A percentile compares a stretch with the other conserved stretches of the same genome.
phyloP scores from a whole-genome alignment of 2,797 vertebrate species.

The Halcyon chelicuti region DNA sequence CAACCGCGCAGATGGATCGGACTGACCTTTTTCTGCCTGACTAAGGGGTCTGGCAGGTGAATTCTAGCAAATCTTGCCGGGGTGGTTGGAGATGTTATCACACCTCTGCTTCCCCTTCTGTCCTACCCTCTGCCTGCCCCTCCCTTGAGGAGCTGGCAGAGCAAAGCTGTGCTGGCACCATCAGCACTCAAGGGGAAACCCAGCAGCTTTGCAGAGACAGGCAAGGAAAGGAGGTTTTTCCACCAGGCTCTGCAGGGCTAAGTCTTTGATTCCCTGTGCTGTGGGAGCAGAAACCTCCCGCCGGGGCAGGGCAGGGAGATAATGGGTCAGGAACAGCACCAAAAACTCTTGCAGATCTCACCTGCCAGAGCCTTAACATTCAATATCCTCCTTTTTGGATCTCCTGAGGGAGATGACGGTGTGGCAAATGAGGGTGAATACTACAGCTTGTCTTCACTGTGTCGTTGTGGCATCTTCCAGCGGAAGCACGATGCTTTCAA shows the following conservation, averaged over 20 bases:
- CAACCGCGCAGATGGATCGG: background rate
- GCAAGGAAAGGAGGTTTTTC: background rate
- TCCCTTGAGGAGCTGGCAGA: background rate
- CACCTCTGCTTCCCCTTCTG: background rate
- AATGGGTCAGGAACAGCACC: background rate
- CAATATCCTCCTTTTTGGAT: background rate
- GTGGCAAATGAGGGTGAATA: background rate
- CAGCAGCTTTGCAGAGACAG: background rate
- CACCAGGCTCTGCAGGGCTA: background rate
- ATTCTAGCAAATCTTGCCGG: background rate
- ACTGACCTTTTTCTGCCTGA: background rate
- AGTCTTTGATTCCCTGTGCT: background rate
- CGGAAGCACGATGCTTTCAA: background rate
- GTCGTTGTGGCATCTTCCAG: background rate
- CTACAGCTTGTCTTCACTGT: rapidly evolving
- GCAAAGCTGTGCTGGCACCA: rapidly evolving
- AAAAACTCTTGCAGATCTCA: background rate
- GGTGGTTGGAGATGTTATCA: background rate
- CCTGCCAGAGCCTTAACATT: background rate
- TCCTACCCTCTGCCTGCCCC: background rate
- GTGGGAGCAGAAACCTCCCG: background rate
- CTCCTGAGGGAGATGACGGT: background rate
- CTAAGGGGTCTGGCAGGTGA: conserved; percentile 35
- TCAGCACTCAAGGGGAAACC: background rate
- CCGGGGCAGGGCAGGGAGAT: background rate